These are phyloP conservation scores for Parotocinclus haroldoi DNA, from an alignment of 2,797 vertebrate genomes.

Conservation along the genomic window DNA sequence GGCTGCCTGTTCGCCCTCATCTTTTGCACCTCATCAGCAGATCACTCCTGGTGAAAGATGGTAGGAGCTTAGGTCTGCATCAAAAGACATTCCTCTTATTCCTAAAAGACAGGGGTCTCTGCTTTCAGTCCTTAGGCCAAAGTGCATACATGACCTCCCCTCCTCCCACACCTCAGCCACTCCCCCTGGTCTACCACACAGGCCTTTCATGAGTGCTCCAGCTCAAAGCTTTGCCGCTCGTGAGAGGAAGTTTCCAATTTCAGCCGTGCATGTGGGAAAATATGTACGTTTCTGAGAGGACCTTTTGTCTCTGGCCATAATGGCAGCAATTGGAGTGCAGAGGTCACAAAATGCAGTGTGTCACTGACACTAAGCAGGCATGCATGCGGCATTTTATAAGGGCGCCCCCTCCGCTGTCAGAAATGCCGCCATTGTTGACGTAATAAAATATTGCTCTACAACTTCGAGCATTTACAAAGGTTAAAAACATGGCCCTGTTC, in stretches of 20 bases:
- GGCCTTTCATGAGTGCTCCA: conserved; percentile 70
- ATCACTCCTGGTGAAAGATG: conserved; percentile 48
- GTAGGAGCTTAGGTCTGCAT: conserved; percentile 44
- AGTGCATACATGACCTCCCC: conserved; percentile 56
- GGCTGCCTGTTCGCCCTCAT: conserved; percentile 30
- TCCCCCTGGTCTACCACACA: conserved; percentile 44
- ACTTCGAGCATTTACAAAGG: not conserved
- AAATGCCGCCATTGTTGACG: conserved; percentile 2
- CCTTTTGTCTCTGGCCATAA: conserved; percentile 68
- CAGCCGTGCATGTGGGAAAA: conserved; percentile 71
- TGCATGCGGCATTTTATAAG: conserved; percentile 64
- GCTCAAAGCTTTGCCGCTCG: conserved; percentile 69
- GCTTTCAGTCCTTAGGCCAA: conserved; percentile 61
- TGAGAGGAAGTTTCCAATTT: conserved; percentile 74
- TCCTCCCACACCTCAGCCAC: conserved; percentile 37
- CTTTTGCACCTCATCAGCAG: conserved; percentile 47
- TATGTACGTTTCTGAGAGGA: conserved; percentile 69
- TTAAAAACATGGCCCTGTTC: not conserved
- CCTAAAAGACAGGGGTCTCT: conserved; percentile 63
- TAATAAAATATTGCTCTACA: not conserved
- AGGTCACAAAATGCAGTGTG: conserved; percentile 63
- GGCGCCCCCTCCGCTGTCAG: conserved; percentile 32
- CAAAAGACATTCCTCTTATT: conserved; percentile 49
- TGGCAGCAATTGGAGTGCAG: conserved; percentile 65
- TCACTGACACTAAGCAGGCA: conserved; percentile 65